Evolutionary conservation across 2,797 vertebrate genomes (phyloP).

Genomic region (Capromys pilorides): DNA sequence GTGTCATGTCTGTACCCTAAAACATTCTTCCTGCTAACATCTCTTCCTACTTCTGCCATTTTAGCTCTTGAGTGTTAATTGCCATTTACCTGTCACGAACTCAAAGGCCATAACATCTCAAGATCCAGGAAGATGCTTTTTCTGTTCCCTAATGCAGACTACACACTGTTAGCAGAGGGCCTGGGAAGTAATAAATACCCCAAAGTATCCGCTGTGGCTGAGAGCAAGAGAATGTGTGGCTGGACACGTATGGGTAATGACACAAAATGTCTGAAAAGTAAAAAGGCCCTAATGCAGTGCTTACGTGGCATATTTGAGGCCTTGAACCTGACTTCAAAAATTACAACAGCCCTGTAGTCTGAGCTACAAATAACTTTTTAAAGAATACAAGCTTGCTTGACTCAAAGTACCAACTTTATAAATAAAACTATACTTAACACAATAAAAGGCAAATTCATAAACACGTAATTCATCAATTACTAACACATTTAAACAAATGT

Average conservation of each 20-base stretch:
- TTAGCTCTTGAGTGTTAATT: constrained; percentile 26
- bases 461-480: constrained; percentile 13
- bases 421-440: constrained; percentile 44
- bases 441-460: constrained; percentile 57
- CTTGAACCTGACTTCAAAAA: not conserved
- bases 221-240: not conserved
- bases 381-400: constrained; percentile 17
- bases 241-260: not conserved
- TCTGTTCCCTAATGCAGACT: constrained; percentile 33
- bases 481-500: constrained; percentile 19
- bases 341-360: not conserved
- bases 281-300: not conserved
- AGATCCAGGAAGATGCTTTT: not conserved
- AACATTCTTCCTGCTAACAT: not conserved
- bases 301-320: not conserved
- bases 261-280: not conserved
- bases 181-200: not conserved
- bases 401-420: constrained; percentile 56
- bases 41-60: not conserved
- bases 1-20: not conserved
- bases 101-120: not conserved
- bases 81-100: not conserved
- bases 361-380: constrained; percentile 39
- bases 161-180: not conserved
- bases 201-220: not conserved